Conservation (phyloP, 2,888 invertebrate genomes). For the Opisthograptis luteolata region DNA sequence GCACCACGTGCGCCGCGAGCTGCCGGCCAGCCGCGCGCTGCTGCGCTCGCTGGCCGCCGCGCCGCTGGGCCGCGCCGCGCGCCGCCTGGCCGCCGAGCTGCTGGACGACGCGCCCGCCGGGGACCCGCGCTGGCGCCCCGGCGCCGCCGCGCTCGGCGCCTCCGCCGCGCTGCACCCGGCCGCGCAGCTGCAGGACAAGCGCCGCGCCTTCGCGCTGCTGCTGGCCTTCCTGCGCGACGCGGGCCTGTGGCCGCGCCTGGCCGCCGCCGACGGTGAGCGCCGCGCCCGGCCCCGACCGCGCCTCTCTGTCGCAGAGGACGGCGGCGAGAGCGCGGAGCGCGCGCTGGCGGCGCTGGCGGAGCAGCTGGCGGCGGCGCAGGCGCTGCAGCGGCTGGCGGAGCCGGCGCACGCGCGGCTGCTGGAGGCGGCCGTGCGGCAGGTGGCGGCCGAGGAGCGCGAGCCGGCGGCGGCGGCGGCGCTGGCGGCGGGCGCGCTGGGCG, state of each 20-base stretch:
- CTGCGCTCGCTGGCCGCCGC: slow-evolving; percentile 60
- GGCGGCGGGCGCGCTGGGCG: slow-evolving; percentile 63
- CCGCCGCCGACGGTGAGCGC: slow-evolving; percentile 48
- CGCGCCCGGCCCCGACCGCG: background rate
- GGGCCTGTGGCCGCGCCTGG: slow-evolving; percentile 87
- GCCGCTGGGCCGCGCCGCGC: slow-evolving; percentile 63
- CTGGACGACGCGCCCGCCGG: slow-evolving; percentile 95
- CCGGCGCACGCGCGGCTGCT: slow-evolving; percentile 60
- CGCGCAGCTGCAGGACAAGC: slow-evolving; percentile 95
- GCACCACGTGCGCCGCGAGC: slow-evolving; percentile 86
- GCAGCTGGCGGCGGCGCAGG: slow-evolving; percentile 89
- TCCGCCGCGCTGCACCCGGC: slow-evolving; percentile 92
- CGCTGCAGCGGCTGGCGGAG: slow-evolving; percentile 86
- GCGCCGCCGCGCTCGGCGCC: slow-evolving; percentile 85
- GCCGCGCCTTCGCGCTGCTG: slow-evolving; percentile 90
- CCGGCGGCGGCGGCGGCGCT: slow-evolving; percentile 49
- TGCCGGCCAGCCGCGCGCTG: slow-evolving; percentile 46
- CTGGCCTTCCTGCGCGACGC: slow-evolving; percentile 89
- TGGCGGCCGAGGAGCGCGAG: slow-evolving; percentile 51
- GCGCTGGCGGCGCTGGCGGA: slow-evolving; percentile 91
- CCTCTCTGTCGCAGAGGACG: slow-evolving; percentile 48
- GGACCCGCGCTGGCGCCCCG: slow-evolving; percentile 86
- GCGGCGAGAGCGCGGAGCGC: slow-evolving; percentile 64
- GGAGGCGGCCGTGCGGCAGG: slow-evolving; percentile 59
- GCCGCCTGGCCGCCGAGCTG: slow-evolving; percentile 88